phyloP scores from a whole-genome alignment of 1,140 invertebrate species.

The Bombus waltoni region DNA sequence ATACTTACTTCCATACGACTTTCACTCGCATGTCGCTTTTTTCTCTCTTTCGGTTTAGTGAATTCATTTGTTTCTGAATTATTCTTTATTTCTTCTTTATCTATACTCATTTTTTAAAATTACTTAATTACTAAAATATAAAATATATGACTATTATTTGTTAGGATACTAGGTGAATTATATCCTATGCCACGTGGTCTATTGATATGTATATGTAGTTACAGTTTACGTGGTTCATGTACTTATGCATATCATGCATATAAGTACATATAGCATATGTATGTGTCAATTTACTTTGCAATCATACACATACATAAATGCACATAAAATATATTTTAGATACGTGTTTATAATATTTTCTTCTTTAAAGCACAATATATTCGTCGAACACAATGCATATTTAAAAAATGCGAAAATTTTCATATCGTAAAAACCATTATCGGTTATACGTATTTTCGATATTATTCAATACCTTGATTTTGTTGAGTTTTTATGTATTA shows the following conservation, averaged over 20 bases:
- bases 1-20: constrained; percentile 71
- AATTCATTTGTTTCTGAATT: not conserved
- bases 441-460: not conserved
- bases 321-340: not conserved
- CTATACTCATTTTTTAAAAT: constrained; percentile 12
- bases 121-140: not conserved
- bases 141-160: not conserved
- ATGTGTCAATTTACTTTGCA: not conserved
- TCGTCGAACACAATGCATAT: not conserved
- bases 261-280: not conserved
- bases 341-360: not conserved
- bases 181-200: too few relatives aligned
- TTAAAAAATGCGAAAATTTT: not conserved
- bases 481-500: not conserved
- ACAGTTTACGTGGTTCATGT: too few relatives aligned
- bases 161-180: not conserved
- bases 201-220: not conserved
- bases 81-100: not conserved
- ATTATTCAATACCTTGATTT: not conserved
- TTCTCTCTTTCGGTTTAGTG: constrained; percentile 44
- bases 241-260: not conserved
- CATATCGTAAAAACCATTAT: not conserved
- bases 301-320: not conserved
- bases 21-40: constrained; percentile 61
- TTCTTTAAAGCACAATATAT: not conserved